Evolutionary conservation across 2,888 invertebrate genomes (phyloP), one percentile per base, ranked within the genome.

Genomic region (Elysia crispata): DNA sequence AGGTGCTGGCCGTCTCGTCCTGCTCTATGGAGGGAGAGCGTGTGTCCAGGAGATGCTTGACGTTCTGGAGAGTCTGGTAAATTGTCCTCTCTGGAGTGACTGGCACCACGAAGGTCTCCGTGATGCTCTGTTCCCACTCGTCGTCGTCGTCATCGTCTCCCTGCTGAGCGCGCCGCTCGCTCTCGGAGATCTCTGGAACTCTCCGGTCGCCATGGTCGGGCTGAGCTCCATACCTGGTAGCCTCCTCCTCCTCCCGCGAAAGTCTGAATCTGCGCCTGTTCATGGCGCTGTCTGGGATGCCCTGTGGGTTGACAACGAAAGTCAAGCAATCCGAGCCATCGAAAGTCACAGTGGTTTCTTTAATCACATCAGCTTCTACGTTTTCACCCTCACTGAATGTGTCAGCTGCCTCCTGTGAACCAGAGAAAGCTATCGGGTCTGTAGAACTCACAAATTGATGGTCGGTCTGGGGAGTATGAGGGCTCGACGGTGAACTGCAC

Each of bases 41-140:
- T 62, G 25, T 23, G 31, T 77, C 77, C 20, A 77, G 62, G 62
- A 77, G 25, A 25, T 70, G 70, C 28, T 77, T 77, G 25, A 77
- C 77, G 25, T 1, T 72, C 64, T 77, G 72, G 20, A 77, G 50
- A 13, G 77, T 60, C 25, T 62, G 15, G 15, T 62, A 18, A 33
- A 77, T 77, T 23, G 72, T 33, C 33, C 62, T 70, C 72, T 77
- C 77, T 11, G 57, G 70, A 1, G 77, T 60, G 1, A 72, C 5
- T 8, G 77, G 77, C 62, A 77, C 72, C 15, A 77, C 72, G 60
- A 77, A 77, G 0, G 77, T 77, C 49, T 77, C 77, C 25, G 69
- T 67, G 3, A 72, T 41, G 18, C 54, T 33, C 8, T 70, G 18
- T 25, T 70, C 62, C 70, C 54, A 49, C 72, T 41, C 30, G 23